Base-by-base conservation (phyloP, 2,113 vertebrate species). In the Ia io region DNA sequence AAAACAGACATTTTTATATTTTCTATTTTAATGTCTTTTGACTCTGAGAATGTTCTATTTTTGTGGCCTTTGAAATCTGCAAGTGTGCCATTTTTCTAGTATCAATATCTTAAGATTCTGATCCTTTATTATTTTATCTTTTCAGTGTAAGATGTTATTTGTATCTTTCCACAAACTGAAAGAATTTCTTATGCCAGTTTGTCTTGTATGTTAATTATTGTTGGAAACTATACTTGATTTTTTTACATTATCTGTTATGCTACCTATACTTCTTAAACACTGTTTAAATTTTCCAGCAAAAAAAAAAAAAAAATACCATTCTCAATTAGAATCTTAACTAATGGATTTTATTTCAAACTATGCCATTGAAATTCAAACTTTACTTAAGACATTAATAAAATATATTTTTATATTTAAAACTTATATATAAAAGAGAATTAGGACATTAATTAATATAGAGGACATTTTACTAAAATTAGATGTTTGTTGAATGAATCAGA, bases 351-450 rank as follows among this genome's bases (percentile, higher is more conserved):
- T 23, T 85, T 95, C 61, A 89, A 85, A 85, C 25, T 91, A 25
- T 94, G 42, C 1, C 20, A 56, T 63, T 65, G 6, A 69, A 80
- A 89, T 82, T 40, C 9, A 79, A 35, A 30, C 9, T 51, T 74
- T 85, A 56, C 65, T 76, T 82, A 40, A 63, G 63, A 88, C 76
- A 5, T 63, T 94, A 7, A 13, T 70, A 22, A 89, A 23, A 51
- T 25, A 63, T 49, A 80, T 47, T 92, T 91, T 92, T 69, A n/a
- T 89, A 17, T 76, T 84, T 77, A 80, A 88, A 76, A 63, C 5
- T 69, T 92, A 86, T 77, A 35, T 53, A 22, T 89, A 63, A 96
- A 93, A 85, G 9, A 85, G 8, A 74, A 84, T 77, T 76, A 84
- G n/a, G 42, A 80, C 9, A 79, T 2, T 91, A 44, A 77, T 74